Evolutionary conservation across 2,113 vertebrate genomes (phyloP).

Genomic region (Rynchops niger): DNA sequence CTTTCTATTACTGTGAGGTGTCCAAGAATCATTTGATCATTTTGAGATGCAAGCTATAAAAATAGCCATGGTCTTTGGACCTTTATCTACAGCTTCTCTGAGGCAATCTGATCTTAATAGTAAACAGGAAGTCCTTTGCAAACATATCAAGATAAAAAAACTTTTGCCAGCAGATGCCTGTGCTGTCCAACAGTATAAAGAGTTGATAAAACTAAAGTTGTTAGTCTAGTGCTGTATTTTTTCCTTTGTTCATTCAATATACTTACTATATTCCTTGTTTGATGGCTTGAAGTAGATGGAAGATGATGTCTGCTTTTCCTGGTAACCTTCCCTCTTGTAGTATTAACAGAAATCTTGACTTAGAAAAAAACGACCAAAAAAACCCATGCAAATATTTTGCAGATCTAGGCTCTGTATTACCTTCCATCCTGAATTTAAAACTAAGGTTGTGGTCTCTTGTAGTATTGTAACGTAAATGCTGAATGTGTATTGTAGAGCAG

Average conservation of each 20-base stretch:
- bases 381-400: neutral
- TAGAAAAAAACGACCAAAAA: neutral
- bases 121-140: neutral
- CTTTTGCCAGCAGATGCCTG: neutral
- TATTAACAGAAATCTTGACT: neutral
- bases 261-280: neutral
- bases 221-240: neutral
- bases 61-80: neutral
- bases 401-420: neutral
- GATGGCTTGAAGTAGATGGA: neutral
- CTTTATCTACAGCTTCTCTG: neutral
- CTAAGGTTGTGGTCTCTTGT: neutral
- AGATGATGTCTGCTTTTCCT: neutral
- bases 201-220: neutral
- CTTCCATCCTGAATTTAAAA: neutral
- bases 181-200: neutral
- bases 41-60: neutral
- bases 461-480: neutral
- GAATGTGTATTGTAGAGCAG: neutral
- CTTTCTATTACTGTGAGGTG: neutral
- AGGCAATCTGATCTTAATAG: neutral
- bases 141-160: neutral
- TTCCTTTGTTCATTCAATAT: neutral
- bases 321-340: neutral
- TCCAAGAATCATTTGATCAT: constrained; percentile 9